Evolutionary conservation across 2,797 vertebrate genomes (phyloP), one percentile per base, ranked within the genome.

Genomic region (Sebastes nivosus): DNA sequence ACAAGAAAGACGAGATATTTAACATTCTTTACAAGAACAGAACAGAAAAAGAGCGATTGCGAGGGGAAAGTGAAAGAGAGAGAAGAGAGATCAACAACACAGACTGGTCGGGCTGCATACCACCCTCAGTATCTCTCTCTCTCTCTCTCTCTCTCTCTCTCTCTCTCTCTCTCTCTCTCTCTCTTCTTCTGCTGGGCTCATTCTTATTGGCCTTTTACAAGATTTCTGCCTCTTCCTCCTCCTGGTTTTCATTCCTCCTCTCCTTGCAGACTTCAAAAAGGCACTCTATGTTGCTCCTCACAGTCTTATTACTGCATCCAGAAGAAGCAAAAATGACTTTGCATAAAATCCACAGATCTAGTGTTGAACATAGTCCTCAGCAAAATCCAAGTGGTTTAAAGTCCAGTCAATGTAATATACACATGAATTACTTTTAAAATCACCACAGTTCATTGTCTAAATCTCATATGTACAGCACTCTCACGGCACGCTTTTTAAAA

Each of bases 401-500:
- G 87, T 93, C 88, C 87, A 84, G 81, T 89, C 82, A 71, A 52
- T 12, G 50, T 67, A 60, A 84, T 84, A 86, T 55, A 83, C 54
- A 85, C 3, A 80, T 3, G 55, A 87, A 80, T 81, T 58, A 85
- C 16, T 59, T 72, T 66, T 32, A 73, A 81, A 88, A 83, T 90
- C 85, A 89, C 72, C 85, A 72, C 87, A 87, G 82, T 80, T 89
- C 83, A 65, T 74, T 12, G 25, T 84, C 22, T 67, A 61, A 70
- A 68, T 65, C 79, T 76, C 71, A 42, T 92, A 88, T 93, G 72
- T 86, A 89, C 91, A 91, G 80, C 52, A 16, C 81, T 79, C 66
- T 84, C 82, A 84, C 76, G 86, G 74, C 90, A 90, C 87, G 4
- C 71, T 74, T 63, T 32, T 11, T 8, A 50, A 8, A 65, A 63